Evolutionary conservation across 2,888 invertebrate genomes (phyloP), one percentile per base, ranked within the genome.

Genomic region (Macropis europaea): DNA sequence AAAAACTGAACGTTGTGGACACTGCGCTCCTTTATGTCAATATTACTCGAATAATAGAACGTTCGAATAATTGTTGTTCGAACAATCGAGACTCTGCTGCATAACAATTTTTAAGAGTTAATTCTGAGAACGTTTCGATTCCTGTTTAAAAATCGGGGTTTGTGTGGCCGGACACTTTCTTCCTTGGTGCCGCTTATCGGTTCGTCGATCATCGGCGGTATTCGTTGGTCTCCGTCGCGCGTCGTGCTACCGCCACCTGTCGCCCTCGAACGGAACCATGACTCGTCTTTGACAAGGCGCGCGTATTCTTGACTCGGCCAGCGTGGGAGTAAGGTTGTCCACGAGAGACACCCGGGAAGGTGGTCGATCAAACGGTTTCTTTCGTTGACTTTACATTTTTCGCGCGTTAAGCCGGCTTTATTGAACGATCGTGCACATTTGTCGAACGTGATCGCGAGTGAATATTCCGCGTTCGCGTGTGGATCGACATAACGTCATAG

Each of bases 221-320:
- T 60, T 61, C 79, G 80, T 34, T 43, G 19, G 7, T 7, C 24
- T 28, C 19, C 60, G 60, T n/a, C n/a, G n/a, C n/a, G n/a, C n/a
- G n/a, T n/a, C n/a, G 54, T 13, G 32, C 36, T 6, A 40, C 19
- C 69, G 79, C 67, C 73, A 68, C 28, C 75, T 71, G 54, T 11
- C 32, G 77, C 3, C 24, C 0, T 26, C 47, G 66, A 52, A 64
- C 40, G 45, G 56, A 77, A 69, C 26, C 57, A 48, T 66, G 61
- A 38, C 50, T 60, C 76, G 70, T 67, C 84, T 80, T 83, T 82
- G 81, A 83, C 86, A 84, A 77, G 77, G 78, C 82, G 82, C 82
- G 83, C 85, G 86, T 87, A 89, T 86, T 90, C 89, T 84, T 82
- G 82, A 85, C 83, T 84, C 82, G 84, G 76, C 87, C 83, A 82